These are phyloP conservation scores for Eupithecia subumbrata DNA, from an alignment of 2,888 invertebrate genomes.

Conservation along the genomic window DNA sequence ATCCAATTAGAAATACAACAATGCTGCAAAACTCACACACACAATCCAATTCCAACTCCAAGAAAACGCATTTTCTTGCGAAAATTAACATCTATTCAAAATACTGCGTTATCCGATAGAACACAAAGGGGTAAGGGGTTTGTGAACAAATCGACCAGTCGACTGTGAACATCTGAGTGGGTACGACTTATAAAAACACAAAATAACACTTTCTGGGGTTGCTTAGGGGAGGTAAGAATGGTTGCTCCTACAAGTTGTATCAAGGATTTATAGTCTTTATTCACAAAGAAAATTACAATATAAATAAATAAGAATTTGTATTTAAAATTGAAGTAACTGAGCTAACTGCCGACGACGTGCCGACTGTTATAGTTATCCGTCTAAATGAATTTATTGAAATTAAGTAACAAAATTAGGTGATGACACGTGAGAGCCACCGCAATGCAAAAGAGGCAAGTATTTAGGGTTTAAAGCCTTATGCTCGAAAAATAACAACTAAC, in stretches of 20 bases:
- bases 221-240: not conserved
- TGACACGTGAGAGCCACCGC: too few relatives aligned
- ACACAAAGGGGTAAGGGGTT: slow-evolving; percentile 46
- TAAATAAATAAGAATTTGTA: too few relatives aligned
- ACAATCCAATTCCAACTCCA: not conserved
- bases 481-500: too few relatives aligned
- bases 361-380: too few relatives aligned
- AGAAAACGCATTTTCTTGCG: slow-evolving; percentile 35
- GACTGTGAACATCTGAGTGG: slow-evolving; percentile 46
- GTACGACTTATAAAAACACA: slow-evolving; percentile 46
- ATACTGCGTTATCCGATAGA: slow-evolving; percentile 42
- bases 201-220: slow-evolving; percentile 41
- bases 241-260: not conserved
- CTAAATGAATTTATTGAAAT: too few relatives aligned
- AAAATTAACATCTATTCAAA: slow-evolving; percentile 40
- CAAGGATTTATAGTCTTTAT: not conserved
- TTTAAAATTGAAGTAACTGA: too few relatives aligned
- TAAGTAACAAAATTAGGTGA: too few relatives aligned
- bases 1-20: not conserved
- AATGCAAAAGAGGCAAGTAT: too few relatives aligned
- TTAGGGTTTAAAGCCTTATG: too few relatives aligned
- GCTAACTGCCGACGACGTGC: too few relatives aligned
- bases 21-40: not conserved
- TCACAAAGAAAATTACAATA: too few relatives aligned
- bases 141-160: slow-evolving; percentile 45